These are phyloP conservation scores for Gavia stellata DNA, from an alignment of 2,113 vertebrate species.

Conservation along the genomic window DNA sequence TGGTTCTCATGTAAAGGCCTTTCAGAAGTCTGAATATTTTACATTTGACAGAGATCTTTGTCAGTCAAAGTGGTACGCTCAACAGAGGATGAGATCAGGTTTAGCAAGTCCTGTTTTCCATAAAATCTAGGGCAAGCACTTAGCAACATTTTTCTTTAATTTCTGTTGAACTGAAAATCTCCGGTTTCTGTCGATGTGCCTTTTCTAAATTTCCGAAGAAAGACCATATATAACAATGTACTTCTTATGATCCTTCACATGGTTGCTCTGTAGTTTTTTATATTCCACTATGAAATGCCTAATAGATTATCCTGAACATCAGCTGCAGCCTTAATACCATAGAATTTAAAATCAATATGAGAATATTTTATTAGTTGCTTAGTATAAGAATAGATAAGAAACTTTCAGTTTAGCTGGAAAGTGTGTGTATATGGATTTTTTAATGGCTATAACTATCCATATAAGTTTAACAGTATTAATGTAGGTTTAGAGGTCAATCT, in stretches of 20 bases:
- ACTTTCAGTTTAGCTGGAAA: neutral
- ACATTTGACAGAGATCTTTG: neutral
- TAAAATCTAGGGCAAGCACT: neutral
- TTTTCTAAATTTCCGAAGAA: neutral
- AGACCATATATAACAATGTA: neutral
- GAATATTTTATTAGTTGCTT: neutral
- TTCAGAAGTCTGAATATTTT: neutral
- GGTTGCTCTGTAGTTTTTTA: neutral
- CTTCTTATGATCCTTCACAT: neutral
- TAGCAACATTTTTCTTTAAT: neutral
- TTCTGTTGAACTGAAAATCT: neutral
- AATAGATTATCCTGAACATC: neutral
- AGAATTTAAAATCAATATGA: neutral
- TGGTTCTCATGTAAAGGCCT: neutral
- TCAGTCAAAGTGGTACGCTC: neutral
- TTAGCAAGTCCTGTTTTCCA: neutral
- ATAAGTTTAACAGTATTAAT: neutral
- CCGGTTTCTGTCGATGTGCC: neutral
- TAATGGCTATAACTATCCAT: neutral
- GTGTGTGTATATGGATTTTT: neutral
- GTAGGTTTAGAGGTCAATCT: neutral
- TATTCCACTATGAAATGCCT: neutral
- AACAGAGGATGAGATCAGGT: neutral
- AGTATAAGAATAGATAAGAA: neutral
- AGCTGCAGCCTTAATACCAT: neutral